Conservation (phyloP, 2,797 vertebrate species). For the Malurus splendens region DNA sequence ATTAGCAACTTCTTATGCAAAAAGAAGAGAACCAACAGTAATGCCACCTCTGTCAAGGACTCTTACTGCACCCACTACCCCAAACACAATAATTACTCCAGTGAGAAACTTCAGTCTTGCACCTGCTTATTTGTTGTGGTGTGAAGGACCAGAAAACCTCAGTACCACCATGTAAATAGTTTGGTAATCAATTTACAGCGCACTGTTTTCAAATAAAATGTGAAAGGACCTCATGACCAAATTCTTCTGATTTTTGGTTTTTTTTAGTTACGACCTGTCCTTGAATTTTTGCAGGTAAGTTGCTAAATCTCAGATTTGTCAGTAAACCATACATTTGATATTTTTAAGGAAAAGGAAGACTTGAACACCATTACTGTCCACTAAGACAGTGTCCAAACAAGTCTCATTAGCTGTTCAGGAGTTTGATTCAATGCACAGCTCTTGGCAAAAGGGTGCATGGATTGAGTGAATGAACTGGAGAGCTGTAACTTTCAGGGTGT, state of each 20-base stretch:
- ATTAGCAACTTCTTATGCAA: neutral
- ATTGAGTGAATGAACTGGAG: neutral
- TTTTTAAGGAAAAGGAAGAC: neutral
- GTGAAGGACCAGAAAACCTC: neutral
- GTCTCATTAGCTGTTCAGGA: neutral
- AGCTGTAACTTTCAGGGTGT: accelerated
- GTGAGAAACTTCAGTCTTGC: neutral
- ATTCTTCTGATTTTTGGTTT: neutral
- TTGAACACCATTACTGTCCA: neutral
- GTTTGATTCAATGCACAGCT: neutral
- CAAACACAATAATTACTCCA: neutral
- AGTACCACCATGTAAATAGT: neutral
- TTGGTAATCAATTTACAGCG: neutral
- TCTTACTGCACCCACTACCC: neutral
- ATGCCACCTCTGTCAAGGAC: neutral
- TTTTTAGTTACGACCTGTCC: neutral
- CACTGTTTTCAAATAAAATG: conserved; percentile 41
- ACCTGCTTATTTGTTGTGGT: neutral
- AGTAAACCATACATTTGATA: neutral
- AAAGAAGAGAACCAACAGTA: neutral
- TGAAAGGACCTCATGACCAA: neutral
- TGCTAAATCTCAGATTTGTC: neutral
- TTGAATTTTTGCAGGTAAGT: neutral
- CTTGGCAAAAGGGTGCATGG: neutral
- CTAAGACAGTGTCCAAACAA: neutral